Evolutionary conservation across 92 coral and sea anemone species (phyloP).

Genomic region (Phymanthus crucifer): DNA sequence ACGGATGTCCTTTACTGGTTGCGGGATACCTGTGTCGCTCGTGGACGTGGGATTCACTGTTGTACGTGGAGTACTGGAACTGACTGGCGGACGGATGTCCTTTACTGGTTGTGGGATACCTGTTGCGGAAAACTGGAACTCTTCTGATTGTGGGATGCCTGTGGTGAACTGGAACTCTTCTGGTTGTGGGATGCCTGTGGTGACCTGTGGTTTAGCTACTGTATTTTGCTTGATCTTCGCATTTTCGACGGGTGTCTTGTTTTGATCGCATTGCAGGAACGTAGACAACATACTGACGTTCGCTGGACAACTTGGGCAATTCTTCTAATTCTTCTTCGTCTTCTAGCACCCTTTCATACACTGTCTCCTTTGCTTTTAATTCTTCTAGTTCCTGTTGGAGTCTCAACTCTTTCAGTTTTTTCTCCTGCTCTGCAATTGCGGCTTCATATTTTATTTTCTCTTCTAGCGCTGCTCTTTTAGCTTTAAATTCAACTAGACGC

Average conservation of each 20-base stretch:
- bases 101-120: neutral
- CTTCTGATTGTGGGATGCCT: neutral
- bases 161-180: neutral
- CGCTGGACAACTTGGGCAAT: constrained; percentile 10
- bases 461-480: constrained; percentile 58
- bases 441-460: constrained; percentile 43
- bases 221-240: neutral
- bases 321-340: constrained; percentile 28
- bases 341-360: constrained; percentile 29
- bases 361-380: constrained; percentile 39
- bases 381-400: constrained; percentile 47
- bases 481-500: constrained; percentile 26
- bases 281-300: constrained; percentile 17
- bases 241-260: constrained; percentile 11
- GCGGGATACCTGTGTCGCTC: neutral
- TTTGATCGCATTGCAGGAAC: constrained; percentile 22
- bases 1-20: constrained; percentile 1
- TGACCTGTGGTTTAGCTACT: neutral
- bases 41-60: neutral
- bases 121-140: neutral
- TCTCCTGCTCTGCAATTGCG: constrained; percentile 54
- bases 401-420: constrained; percentile 34
- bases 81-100: constrained; percentile 8
- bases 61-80: neutral
- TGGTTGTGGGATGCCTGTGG: constrained; percentile 6